Base-by-base conservation (phyloP, 2,888 invertebrate species). In the Ypsolopha sequella region DNA sequence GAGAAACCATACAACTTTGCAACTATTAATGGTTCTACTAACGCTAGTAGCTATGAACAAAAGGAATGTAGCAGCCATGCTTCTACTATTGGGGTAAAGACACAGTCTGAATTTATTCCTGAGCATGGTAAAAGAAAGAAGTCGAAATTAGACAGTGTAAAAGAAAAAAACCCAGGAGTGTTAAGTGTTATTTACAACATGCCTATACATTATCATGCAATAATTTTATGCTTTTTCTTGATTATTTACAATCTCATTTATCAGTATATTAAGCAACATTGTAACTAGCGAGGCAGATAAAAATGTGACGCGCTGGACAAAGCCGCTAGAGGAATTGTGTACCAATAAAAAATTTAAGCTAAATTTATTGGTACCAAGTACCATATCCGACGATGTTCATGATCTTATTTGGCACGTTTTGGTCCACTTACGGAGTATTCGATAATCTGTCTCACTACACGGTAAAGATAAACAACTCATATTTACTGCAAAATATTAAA, bases 151-250 rank as follows among this genome's bases (percentile, higher is more conserved):
- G 75, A 75, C 73, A 79, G 78, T 77, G 74, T 72, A 65, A 65
- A 65, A 60, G 68, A 64, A 54, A 73, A 68, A 61, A 67, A 62
- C 45, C 63, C 60, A 51, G 76, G 82, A 68, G 65, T 85, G 56
- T 61, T 80, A 55, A 69, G 68, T 58, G 69, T 69, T 66, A 73
- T 87, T 62, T 80, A 73, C 67, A 82, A 80, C 60, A 77, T 87
- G 80, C 87, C 87, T 56, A 73, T 81, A 68, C 87, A 87, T 72
- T 87, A 87, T 72, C 86, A 87, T 63, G 86, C 87, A 61, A 77
- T 78, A 56, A 79, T 87, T 63, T 58, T 87, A 62, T 87, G 87
- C 76, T 74, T 85, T 63, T 65, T 87, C 61, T 76, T 87, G 70
- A 84, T 87, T 76, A 73, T 85, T 74, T 87, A 87, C 76, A 87